A percentile compares a stretch with the other conserved stretches of the same genome.
phyloP scores from a whole-genome alignment of 2,113 vertebrate species.

The Chloebia gouldiae region DNA sequence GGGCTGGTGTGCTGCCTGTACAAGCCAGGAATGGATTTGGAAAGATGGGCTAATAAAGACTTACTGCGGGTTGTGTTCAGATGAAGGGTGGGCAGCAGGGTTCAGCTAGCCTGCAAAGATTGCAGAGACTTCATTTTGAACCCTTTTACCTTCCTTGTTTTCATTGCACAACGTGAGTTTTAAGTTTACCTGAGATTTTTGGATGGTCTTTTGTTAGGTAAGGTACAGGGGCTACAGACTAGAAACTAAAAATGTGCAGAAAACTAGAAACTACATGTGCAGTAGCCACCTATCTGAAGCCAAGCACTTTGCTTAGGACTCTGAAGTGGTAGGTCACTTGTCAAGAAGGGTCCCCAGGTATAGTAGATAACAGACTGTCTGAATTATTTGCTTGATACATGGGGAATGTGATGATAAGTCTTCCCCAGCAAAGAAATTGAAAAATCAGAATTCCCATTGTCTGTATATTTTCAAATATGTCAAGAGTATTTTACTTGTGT shows the following conservation, averaged over 20 bases:
- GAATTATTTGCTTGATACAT: neutral
- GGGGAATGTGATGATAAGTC: neutral
- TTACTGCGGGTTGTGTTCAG: neutral
- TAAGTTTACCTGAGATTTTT: neutral
- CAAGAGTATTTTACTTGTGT: neutral
- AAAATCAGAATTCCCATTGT: accelerated
- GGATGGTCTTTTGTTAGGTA: neutral
- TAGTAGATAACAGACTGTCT: neutral
- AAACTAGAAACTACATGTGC: too few relatives aligned
- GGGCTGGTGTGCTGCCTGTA: neutral
- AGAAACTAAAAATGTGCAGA: neutral
- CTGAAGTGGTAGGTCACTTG: neutral
- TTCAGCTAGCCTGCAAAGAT: neutral
- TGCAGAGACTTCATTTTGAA: neutral
- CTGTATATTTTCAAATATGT: neutral
- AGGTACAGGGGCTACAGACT: neutral
- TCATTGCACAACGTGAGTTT: accelerated
- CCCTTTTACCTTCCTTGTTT: neutral
- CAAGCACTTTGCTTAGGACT: neutral
- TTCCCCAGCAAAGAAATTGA: neutral
- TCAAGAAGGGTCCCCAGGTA: neutral
- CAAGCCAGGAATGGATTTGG: neutral
- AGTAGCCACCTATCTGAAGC: neutral
- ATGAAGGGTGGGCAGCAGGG: neutral
- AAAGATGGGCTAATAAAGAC: neutral